These are phyloP conservation scores for Drosophila putrida DNA, from an alignment of 2,888 invertebrate species.

Conservation along the genomic window DNA sequence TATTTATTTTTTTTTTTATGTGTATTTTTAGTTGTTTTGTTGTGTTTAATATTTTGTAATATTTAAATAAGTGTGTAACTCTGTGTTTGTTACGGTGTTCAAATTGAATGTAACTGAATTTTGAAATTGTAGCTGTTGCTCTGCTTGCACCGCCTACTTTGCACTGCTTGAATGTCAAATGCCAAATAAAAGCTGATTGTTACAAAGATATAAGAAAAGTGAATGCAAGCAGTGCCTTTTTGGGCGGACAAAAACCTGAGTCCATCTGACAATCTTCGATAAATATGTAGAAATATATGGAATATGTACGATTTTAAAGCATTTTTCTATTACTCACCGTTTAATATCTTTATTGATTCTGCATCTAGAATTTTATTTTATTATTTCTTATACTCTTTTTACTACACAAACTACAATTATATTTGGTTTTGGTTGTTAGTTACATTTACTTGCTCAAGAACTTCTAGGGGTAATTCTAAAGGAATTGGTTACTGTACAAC, in stretches of 20 bases:
- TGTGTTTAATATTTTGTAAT: conserved; percentile 2
- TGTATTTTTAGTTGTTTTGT: background rate
- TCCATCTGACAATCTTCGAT: background rate
- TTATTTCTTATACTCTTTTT: background rate
- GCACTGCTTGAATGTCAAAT: conserved; percentile 1
- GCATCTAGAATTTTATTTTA: background rate
- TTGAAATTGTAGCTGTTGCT: background rate
- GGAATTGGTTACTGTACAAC: background rate
- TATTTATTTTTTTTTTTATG: background rate
- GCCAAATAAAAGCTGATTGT: background rate
- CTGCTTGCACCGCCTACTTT: conserved; percentile 15
- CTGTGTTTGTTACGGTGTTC: conserved; percentile 3
- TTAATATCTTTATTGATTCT: too few relatives aligned
- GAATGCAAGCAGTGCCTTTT: background rate
- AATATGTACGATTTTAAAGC: too few relatives aligned
- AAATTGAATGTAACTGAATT: conserved; percentile 2
- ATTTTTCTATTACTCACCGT: too few relatives aligned
- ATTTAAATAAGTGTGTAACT: conserved; percentile 7
- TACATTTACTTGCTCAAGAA: background rate
- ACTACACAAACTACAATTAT: background rate
- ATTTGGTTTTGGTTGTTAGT: background rate
- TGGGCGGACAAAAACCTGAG: background rate
- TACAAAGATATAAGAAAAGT: background rate
- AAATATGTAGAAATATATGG: too few relatives aligned
- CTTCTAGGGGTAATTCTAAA: background rate